Base-by-base conservation (phyloP, 2,113 vertebrate genomes). In the Speoplatyrhinus poulsoni region DNA sequence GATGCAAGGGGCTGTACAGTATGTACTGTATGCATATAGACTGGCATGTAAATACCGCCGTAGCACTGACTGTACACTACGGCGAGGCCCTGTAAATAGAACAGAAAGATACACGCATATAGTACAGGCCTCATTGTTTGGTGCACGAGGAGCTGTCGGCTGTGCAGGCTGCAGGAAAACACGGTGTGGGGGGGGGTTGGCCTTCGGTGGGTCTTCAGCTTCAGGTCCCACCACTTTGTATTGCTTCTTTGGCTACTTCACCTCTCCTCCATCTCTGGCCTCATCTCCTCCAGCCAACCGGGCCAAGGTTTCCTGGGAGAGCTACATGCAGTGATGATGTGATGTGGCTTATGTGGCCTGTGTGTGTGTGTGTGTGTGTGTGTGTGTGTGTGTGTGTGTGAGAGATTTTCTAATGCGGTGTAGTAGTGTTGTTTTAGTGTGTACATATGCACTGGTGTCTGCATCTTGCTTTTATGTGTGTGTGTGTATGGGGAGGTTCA, bases 71-170 rank as follows among this genome's bases (percentile, higher is more conserved):
- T 26, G 49, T 50, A 50, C 49, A 13, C 13, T 13, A 50, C 49
- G 12, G 49, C 3, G 10, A 13, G 9, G 12, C 48, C 10, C 49
- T 50, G 49, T 50, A 50, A 13, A 50, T 50, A 50, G 11, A 50
- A 12, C 36, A 41, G 5, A 41, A 41, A 41, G 0, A 41, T 6
- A 41, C 36, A 41, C 36, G 7, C 36, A 41, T 8, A 6, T 0
- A 41, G 13, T 8, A 41, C 5, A 5, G 36, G 65, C 62, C 73
- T 63, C 62, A 65, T 52, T 61, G 65, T 65, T 65, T 62, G 72
- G 75, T 60, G 13, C 74, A 70, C 77, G 63, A 78, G 80, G 83
- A 80, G 59, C 74, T 89, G 83, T 81, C 85, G 84, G 80, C 83
- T 87, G 85, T 81, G 73, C 61, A 68, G 72, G 70, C 65, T 56